Evolutionary conservation across 2,888 invertebrate species (phyloP).

Genomic region (Drosophila pseudotalamancana): DNA sequence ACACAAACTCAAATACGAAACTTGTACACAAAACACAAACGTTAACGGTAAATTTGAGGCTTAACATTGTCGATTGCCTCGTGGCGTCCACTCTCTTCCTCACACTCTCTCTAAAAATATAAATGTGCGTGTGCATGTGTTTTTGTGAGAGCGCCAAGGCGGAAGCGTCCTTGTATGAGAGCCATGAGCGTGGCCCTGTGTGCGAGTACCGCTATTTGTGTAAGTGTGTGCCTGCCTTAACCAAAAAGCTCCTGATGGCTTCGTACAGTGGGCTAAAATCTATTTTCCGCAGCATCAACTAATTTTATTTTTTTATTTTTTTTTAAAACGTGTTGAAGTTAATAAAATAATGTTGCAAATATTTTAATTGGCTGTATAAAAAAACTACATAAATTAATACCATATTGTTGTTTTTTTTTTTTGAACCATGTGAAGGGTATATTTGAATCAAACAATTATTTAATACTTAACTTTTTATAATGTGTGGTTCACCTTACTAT

Average conservation of each 20-base stretch:
- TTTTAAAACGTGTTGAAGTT: too few relatives aligned
- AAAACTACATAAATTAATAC: too few relatives aligned
- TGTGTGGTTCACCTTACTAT: slow-evolving; percentile 18
- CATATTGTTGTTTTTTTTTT: too few relatives aligned
- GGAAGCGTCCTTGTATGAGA: slow-evolving; percentile 71
- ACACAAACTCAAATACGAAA: slow-evolving; percentile 66
- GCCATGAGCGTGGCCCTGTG: slow-evolving; percentile 52
- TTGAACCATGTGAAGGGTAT: too few relatives aligned
- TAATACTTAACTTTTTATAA: too few relatives aligned
- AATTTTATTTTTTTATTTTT: too few relatives aligned
- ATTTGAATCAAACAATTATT: too few relatives aligned
- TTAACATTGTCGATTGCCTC: slow-evolving; percentile 53
- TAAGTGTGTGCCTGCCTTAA: slow-evolving; percentile 17
- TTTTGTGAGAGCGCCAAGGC: slow-evolving; percentile 47
- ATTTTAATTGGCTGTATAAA: too few relatives aligned
- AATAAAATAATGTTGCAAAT: too few relatives aligned
- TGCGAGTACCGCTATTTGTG: slow-evolving; percentile 13
- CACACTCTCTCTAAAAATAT: background rate
- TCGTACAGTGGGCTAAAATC: slow-evolving; percentile 39
- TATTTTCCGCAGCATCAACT: too few relatives aligned
- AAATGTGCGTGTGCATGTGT: background rate
- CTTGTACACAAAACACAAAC: slow-evolving; percentile 56
- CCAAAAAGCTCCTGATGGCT: slow-evolving; percentile 43
- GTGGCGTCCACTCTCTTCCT: slow-evolving; percentile 22
- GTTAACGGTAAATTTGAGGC: slow-evolving; percentile 72